Evolutionary conservation across 2,888 invertebrate species (phyloP), one percentile per base, ranked within the genome.

Genomic region (Platynereis dumerilii): DNA sequence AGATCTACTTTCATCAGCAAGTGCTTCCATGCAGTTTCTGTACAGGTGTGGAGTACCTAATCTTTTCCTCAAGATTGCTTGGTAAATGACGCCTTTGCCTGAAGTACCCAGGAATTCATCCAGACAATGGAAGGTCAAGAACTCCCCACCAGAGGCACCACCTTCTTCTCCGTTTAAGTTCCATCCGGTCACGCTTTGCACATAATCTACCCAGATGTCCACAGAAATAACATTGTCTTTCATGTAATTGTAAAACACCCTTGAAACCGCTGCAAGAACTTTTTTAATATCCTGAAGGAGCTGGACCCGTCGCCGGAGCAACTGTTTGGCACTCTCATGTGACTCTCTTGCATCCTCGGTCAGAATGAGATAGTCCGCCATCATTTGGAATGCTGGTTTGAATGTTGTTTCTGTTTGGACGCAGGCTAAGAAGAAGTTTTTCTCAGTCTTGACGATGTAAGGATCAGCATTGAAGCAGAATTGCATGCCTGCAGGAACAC

Each of bases 71-170:
- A 45, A 15, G 17, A 27, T 56, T 1, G 56, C 62, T 22, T 44
- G 55, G 45, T 44, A 56, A 28, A 62, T 57, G 2, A 45, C 57
- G 0, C 56, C 56, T 17, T 62, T 52, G 22, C 62, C 62, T 10
- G 24, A 17, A 2, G 48, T 56, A 2, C 62, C 62, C 1, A 62
- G 45, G 57, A 62, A 62, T 42, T 62, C 56, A 22, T 62, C 62
- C 20, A 62, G 15, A 28, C 26, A 29, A n/a, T 57, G 42, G 45
- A 62, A 44, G 27, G 56, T 57, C 5, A 62, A 34, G 7, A 45
- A 56, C 27, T 62, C 62, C 1, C 56, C 62, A 20, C 62, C 62
- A 20, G 52, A 52, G 20, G 62, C 56, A 5, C 62, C 62, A 15
- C 56, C 56, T 17, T 56, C 56, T 5, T 26, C 39, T 7, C 62